These are phyloP conservation scores for Botia almorhae DNA, from an alignment of 2,797 vertebrate species.

Conservation along the genomic window DNA sequence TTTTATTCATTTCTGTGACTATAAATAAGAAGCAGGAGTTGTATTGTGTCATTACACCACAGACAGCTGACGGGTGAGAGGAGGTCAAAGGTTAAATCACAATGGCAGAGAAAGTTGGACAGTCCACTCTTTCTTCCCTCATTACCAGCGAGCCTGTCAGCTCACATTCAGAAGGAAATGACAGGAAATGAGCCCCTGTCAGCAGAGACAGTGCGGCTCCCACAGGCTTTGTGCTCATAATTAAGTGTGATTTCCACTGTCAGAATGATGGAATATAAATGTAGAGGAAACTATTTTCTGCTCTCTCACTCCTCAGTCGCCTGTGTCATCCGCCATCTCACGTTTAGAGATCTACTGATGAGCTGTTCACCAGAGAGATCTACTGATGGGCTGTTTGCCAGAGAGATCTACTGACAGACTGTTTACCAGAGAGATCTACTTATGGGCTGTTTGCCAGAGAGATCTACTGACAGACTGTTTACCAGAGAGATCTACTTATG, in stretches of 20 bases:
- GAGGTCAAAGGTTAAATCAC: neutral
- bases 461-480: no score
- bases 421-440: neutral
- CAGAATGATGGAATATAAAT: slow-evolving; percentile 51
- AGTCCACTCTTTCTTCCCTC: neutral
- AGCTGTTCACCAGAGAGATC: slow-evolving; percentile 37
- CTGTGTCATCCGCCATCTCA: slow-evolving; percentile 30
- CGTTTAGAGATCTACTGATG: neutral
- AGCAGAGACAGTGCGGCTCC: slow-evolving; percentile 50
- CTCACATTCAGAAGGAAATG: slow-evolving; percentile 55
- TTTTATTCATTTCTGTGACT: no score
- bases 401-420: slow-evolving; percentile 56
- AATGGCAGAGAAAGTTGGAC: neutral
- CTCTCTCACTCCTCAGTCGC: slow-evolving; percentile 34
- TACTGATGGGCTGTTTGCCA: slow-evolving; percentile 43
- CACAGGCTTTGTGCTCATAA: slow-evolving; percentile 63
- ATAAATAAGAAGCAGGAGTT: no score
- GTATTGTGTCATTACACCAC: neutral
- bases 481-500: no score
- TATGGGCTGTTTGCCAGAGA: no score
- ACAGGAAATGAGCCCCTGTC: slow-evolving; percentile 59
- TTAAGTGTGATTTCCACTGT: slow-evolving; percentile 67
- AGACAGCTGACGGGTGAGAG: neutral
- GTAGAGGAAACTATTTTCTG: slow-evolving; percentile 53
- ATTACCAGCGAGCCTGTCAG: slow-evolving; percentile 49